These are phyloP conservation scores for Xestia rhomboidea DNA, from an alignment of 2,888 invertebrate genomes.

Conservation along the genomic window DNA sequence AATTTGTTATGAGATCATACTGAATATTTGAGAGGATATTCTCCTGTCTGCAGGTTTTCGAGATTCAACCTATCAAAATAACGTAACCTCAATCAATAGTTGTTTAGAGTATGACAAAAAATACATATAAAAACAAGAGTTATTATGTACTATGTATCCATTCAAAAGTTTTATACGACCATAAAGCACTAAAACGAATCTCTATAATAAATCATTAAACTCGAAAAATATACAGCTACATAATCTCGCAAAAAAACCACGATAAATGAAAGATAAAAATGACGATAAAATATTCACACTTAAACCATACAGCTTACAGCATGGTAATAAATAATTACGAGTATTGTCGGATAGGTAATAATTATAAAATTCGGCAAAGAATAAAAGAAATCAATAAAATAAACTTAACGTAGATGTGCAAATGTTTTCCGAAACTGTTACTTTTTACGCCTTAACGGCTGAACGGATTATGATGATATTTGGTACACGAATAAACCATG, in stretches of 20 bases:
- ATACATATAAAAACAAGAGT: not conserved
- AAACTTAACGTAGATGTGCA: conserved; percentile 2
- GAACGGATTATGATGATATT: not conserved
- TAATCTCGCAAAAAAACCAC: conserved; percentile 40
- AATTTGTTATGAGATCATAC: not conserved
- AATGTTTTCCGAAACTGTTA: not conserved
- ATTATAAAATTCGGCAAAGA: conserved; percentile 21
- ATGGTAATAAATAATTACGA: conserved; percentile 43
- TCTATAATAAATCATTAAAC: conserved; percentile 39
- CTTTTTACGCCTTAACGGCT: not conserved
- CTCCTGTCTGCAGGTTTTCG: not conserved
- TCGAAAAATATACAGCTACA: conserved; percentile 11
- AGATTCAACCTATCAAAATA: not conserved
- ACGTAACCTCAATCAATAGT: not conserved
- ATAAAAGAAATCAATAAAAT: conserved; percentile 5
- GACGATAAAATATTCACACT: conserved; percentile 46
- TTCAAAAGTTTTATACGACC: conserved; percentile 27
- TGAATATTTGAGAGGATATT: not conserved
- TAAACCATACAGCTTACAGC: conserved; percentile 17
- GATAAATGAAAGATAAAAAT: conserved; percentile 23
- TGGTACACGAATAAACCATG: not conserved
- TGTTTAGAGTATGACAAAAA: not conserved
- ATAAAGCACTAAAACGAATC: conserved; percentile 51
- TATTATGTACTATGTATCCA: conserved; percentile 8
- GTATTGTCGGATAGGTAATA: conserved; percentile 11